Percentiles rank a stretch among this genome's conserved stretches.
These are phyloP conservation scores for Leucosticte australis DNA, from an alignment of 2,113 vertebrate species.

Conservation along the genomic window DNA sequence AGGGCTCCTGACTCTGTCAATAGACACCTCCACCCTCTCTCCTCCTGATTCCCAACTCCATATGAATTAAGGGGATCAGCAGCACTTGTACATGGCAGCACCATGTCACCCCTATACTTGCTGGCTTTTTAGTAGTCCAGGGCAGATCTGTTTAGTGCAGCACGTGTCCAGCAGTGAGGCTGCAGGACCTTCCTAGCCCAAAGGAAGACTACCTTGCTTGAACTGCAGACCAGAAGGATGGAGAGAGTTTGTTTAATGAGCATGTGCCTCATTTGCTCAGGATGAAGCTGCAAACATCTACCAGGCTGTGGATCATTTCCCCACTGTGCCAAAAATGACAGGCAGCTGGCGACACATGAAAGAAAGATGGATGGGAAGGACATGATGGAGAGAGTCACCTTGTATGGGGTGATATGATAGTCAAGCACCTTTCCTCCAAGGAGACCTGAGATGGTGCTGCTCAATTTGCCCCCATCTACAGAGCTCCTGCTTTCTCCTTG, in stretches of 20 bases:
- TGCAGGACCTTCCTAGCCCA: neutral
- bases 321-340: neutral
- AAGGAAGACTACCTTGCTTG: rapidly evolving
- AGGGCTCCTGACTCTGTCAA: neutral
- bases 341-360: rapidly evolving
- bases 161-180: neutral
- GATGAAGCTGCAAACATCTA: neutral
- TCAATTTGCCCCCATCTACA: neutral
- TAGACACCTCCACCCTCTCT: neutral
- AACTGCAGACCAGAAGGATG: neutral
- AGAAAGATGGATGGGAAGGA: neutral
- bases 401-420: neutral
- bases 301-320: neutral
- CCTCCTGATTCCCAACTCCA: neutral
- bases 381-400: neutral
- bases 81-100: neutral
- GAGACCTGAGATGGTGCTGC: neutral
- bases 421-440: neutral
- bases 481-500: neutral
- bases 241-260: neutral
- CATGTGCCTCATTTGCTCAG: neutral
- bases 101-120: rapidly evolving
- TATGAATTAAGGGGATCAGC: neutral
- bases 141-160: neutral
- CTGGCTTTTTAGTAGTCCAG: neutral